Base-by-base conservation (phyloP, 2,113 vertebrate species). In the Cynopterus brachyotis region DNA sequence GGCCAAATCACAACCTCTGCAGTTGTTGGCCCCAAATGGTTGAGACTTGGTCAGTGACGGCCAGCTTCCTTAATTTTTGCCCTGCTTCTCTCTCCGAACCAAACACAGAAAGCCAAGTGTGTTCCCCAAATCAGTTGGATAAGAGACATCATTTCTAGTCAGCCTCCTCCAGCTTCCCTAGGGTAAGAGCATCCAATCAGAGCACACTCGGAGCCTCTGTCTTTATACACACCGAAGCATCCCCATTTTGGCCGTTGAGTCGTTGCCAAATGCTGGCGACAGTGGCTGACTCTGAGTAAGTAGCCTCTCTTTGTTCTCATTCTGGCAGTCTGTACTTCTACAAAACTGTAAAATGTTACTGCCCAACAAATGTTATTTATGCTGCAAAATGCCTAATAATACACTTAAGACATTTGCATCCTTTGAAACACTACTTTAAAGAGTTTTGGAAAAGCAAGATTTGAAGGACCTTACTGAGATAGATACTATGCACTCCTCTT, bases 381-480 rank as follows among this genome's bases (percentile, higher is more conserved):
- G 22, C 22, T 32, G 37, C 47, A 88, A 60, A 53, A 45, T 75
- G 20, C 60, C 22, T 76, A 37, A 87, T 76, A 37, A 87, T 10
- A 32, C 42, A 72, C 17, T 19, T 19, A 70, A 84, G 35, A 72
- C 6, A 3, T 42, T 59, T 81, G 9, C 62, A 82, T 67, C 40
- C 16, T 85, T 67, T 59, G 66, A 87, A 53, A 80, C 47, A 37
- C n/a, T 59, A 50, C 75, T 81, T 81, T 42, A 75, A 91, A 82
- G 22, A 3, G 5, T 0, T 75, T 30, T 57, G 22, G 16, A 72
- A 59, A 37, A 11, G 11, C 32, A 62, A 35, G 69, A 53, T 53
- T 76, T 81, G 55, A 62, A 80, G 28, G 50, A 57, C 4, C 30
- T 42, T 55, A 35, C 55, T 17, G 13, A 50, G 20, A 50, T 53